These are phyloP conservation scores for Ophonus ardosiacus DNA, from an alignment of 2,888 invertebrate genomes.

Conservation along the genomic window DNA sequence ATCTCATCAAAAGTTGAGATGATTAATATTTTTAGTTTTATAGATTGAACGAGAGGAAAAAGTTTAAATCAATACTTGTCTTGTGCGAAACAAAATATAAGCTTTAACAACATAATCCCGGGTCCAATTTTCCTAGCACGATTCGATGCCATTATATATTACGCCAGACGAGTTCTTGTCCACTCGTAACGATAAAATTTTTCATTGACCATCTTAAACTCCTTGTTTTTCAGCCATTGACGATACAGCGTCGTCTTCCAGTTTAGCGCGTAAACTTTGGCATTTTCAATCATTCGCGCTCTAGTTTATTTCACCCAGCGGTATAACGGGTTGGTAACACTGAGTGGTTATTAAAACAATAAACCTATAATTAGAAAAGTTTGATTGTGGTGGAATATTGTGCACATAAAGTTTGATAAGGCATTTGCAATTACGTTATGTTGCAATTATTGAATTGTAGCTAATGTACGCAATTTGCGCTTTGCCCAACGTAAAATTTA, in stretches of 20 bases:
- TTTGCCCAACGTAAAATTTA: no score
- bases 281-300: neutral
- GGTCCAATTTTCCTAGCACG: neutral
- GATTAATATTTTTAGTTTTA: conserved; percentile 1
- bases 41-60: neutral
- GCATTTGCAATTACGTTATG: neutral
- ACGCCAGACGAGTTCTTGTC: neutral
- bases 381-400: neutral
- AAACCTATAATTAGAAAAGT: conserved; percentile 5
- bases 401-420: neutral
- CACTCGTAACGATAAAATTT: conserved; percentile 14
- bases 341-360: conserved; percentile 8
- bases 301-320: neutral
- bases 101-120: conserved; percentile 16
- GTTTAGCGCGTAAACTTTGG: neutral
- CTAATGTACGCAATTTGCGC: no score
- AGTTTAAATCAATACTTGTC: neutral
- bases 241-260: neutral
- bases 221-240: neutral
- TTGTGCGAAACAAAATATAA: neutral
- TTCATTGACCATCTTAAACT: neutral
- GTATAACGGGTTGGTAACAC: neutral
- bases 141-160: neutral
- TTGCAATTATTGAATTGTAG: no score
- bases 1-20: neutral